Percentiles rank a stretch among this genome's conserved stretches.
phyloP scores from a whole-genome alignment of 2,797 vertebrate species.

The Pogoniulus pusillus region DNA sequence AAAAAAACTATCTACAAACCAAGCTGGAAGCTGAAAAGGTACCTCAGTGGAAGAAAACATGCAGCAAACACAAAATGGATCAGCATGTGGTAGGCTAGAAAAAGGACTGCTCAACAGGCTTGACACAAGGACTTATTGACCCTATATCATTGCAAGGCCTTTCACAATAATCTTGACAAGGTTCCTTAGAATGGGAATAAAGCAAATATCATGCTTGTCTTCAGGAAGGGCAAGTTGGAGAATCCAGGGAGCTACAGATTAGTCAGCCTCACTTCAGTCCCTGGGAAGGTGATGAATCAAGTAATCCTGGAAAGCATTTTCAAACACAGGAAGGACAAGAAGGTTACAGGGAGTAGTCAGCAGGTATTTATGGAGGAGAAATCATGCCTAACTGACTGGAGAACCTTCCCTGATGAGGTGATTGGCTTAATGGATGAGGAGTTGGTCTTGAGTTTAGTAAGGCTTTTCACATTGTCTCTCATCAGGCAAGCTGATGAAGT shows the following conservation, averaged over 20 bases:
- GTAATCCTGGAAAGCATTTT: not conserved
- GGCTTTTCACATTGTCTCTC: not conserved
- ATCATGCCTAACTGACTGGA: not conserved
- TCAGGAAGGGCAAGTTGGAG: not conserved
- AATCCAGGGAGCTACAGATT: not conserved
- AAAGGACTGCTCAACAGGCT: not conserved
- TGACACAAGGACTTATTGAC: not conserved
- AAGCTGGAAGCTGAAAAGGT: not conserved
- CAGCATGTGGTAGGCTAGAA: not conserved
- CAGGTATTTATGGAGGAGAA: not conserved
- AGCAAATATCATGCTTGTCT: not conserved
- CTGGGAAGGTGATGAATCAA: not conserved
- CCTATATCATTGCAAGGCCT: not conserved
- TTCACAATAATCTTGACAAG: not conserved
- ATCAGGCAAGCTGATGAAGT: not conserved
- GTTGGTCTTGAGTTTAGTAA: not conserved
- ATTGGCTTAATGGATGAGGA: not conserved
- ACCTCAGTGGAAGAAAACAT: not conserved
- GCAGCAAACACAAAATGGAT: not conserved
- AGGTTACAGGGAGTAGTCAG: not conserved
- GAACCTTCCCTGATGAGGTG: not conserved
- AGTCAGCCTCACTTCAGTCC: not conserved
- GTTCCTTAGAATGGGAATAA: not conserved
- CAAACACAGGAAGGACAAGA: not conserved
- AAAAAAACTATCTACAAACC: not conserved